These are phyloP conservation scores for Proterorhinus semilunaris DNA, from an alignment of 2,113 vertebrate species.

Conservation along the genomic window DNA sequence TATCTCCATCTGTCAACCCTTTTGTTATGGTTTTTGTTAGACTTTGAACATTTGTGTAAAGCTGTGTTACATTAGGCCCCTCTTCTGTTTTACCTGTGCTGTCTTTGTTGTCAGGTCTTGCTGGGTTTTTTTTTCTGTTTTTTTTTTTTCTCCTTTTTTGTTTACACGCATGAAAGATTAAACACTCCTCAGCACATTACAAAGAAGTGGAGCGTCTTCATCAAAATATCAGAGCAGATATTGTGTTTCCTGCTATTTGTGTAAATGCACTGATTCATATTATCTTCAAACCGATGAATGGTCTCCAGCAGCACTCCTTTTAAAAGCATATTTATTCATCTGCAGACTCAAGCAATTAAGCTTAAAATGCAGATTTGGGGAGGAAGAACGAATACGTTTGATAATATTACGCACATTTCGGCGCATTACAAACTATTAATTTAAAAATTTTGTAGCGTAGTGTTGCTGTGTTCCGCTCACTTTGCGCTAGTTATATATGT, in stretches of 20 bases:
- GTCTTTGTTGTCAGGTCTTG: slow-evolving; percentile 53
- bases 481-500: too few relatives aligned
- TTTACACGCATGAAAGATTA: slow-evolving; percentile 38
- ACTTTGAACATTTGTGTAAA: slow-evolving; percentile 60
- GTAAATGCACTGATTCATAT: slow-evolving; percentile 33
- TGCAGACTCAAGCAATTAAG: slow-evolving; percentile 36
- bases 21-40: slow-evolving; percentile 46
- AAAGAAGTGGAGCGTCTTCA: slow-evolving; percentile 46
- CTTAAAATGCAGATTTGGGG: slow-evolving; percentile 6
- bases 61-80: slow-evolving; percentile 46
- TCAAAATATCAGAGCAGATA: slow-evolving; percentile 47
- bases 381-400: not conserved
- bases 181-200: slow-evolving; percentile 39
- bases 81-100: slow-evolving; percentile 49
- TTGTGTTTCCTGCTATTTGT: slow-evolving; percentile 33
- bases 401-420: not conserved
- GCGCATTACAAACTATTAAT: too few relatives aligned
- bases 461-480: too few relatives aligned
- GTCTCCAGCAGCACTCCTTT: slow-evolving; percentile 18
- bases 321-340: slow-evolving; percentile 22
- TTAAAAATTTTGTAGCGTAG: too few relatives aligned
- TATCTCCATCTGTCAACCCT: slow-evolving; percentile 61
- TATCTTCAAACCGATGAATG: slow-evolving; percentile 42
- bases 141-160: slow-evolving; percentile 17
- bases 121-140: slow-evolving; percentile 21